Percentiles rank a stretch among this genome's conserved stretches.
Evolutionary conservation across 2,797 vertebrate species (phyloP).

Genomic region (Mormyrus hasselquistii): DNA sequence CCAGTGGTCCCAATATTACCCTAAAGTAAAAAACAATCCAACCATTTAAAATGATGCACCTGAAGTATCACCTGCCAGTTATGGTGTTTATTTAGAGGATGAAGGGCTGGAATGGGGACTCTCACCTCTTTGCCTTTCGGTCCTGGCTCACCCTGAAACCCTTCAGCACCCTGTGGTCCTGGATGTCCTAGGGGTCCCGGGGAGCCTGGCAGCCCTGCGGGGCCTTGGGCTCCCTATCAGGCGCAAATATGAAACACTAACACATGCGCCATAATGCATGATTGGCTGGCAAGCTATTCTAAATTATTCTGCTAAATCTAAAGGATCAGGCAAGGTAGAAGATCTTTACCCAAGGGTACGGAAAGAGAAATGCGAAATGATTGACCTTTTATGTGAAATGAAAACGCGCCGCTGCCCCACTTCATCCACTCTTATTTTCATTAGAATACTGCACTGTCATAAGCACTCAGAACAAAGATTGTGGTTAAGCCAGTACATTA

Average conservation of each 20-base stretch:
- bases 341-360: neutral
- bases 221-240: slow-evolving; percentile 60
- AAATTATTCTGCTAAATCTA: neutral
- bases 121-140: slow-evolving; percentile 56
- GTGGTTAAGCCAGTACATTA: neutral
- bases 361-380: neutral
- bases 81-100: neutral
- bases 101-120: neutral
- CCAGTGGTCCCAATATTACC: slow-evolving; percentile 59
- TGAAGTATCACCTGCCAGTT: neutral
- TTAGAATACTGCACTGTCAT: neutral
- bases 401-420: neutral
- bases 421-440: neutral
- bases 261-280: neutral
- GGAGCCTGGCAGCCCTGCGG: slow-evolving; percentile 48
- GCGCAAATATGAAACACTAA: neutral
- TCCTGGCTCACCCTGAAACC: slow-evolving; percentile 60
- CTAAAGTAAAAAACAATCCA: slow-evolving; percentile 34
- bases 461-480: neutral
- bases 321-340: neutral
- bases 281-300: neutral
- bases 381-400: neutral
- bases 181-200: slow-evolving; percentile 47
- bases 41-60: neutral
- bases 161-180: slow-evolving; percentile 56